Percentiles rank a stretch among this genome's conserved stretches.
These are phyloP conservation scores for Bagarius yarrelli DNA, from an alignment of 2,113 vertebrate genomes.

Conservation along the genomic window DNA sequence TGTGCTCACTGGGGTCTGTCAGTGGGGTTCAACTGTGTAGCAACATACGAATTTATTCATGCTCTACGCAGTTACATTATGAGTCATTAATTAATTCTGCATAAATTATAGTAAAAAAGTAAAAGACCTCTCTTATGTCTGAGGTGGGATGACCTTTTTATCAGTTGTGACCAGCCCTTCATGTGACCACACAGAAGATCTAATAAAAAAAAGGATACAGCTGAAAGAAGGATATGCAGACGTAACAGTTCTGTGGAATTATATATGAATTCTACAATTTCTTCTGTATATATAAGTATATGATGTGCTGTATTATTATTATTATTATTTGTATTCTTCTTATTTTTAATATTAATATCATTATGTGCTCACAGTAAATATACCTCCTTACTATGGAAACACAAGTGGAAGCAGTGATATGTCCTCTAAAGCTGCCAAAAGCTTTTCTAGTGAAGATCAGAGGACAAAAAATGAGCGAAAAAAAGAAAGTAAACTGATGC, in stretches of 20 bases:
- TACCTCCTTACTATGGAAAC: constrained; percentile 48
- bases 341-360: no score
- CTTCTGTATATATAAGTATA: no score
- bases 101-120: not conserved
- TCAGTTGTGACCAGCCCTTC: not conserved
- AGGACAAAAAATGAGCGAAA: constrained; percentile 47
- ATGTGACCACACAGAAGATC: not conserved
- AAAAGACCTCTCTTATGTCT: not conserved
- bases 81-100: not conserved
- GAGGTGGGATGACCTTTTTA: not conserved
- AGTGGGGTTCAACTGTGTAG: no score
- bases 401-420: constrained; percentile 52
- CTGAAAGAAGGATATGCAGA: not conserved
- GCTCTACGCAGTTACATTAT: no score
- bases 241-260: not conserved
- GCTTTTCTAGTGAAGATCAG: constrained; percentile 23
- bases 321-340: no score
- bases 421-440: constrained; percentile 34
- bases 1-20: no score
- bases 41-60: no score
- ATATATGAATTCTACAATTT: not conserved
- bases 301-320: no score
- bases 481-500: constrained; percentile 45
- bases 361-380: constrained; percentile 64
- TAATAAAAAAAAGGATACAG: no score